Conservation (phyloP, 1,140 invertebrate genomes). For the Physella acuta region DNA sequence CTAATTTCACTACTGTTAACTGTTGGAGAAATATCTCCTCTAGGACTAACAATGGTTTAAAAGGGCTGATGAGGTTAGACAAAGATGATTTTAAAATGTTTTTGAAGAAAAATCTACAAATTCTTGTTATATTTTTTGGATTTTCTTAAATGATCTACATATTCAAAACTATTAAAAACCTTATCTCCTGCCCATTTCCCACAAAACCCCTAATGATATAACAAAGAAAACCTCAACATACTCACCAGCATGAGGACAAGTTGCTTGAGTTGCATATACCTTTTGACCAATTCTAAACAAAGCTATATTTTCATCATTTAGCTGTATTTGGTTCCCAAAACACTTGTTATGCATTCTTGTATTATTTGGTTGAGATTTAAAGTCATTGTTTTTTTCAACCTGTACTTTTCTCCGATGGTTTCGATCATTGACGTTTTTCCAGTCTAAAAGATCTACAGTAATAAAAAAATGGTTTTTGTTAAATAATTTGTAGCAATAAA, state of each 20-base stretch:
- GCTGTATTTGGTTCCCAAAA: conserved; percentile 3
- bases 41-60: neutral
- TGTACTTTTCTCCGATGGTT: conserved; percentile 6
- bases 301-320: conserved; percentile 18
- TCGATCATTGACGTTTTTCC: conserved; percentile 10
- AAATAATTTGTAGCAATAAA: no score
- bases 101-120: neutral
- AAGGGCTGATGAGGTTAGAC: neutral
- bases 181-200: neutral
- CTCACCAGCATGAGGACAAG: conserved; percentile 23
- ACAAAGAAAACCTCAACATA: neutral
- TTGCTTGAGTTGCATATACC: conserved; percentile 20
- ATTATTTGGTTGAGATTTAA: neutral
- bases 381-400: neutral
- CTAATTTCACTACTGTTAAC: no score
- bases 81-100: neutral
- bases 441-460: conserved; percentile 17
- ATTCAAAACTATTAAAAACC: neutral
- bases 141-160: neutral
- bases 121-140: neutral
- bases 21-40: no score
- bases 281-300: conserved; percentile 17
- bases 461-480: no score
- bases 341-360: conserved; percentile 1
- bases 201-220: neutral